phyloP scores from a whole-genome alignment of 2,113 vertebrate genomes.

The Cyprinodon brontotheroides region DNA sequence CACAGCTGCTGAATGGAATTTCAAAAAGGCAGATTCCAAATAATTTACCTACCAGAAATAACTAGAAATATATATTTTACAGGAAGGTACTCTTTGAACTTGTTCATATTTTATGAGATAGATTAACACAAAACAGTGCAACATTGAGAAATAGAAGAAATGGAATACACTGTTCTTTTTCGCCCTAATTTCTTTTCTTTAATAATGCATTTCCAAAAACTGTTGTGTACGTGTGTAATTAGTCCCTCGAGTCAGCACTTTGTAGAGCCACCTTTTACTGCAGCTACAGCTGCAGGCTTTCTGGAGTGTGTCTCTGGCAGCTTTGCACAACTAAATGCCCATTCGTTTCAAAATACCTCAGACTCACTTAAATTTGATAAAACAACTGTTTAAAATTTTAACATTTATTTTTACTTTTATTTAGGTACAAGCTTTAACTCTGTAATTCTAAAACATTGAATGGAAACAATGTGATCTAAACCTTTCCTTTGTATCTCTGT shows the following conservation, averaged over 20 bases:
- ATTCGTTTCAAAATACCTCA: not conserved
- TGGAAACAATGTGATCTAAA: too few relatives aligned
- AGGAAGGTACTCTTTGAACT: not conserved
- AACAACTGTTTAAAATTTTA: too few relatives aligned
- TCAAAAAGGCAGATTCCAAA: not conserved
- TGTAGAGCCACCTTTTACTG: not conserved
- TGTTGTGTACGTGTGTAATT: not conserved
- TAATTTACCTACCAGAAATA: not conserved
- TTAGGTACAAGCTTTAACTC: not conserved
- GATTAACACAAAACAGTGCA: not conserved
- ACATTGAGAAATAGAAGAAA: not conserved
- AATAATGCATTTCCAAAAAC: not conserved
- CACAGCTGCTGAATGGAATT: slow-evolving; percentile 35
- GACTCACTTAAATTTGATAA: not conserved
- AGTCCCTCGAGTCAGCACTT: not conserved
- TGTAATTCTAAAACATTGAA: not conserved
- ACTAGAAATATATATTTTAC: too few relatives aligned
- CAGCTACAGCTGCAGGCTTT: not conserved
- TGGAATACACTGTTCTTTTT: not conserved
- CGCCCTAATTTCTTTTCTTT: not conserved
- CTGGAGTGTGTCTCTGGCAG: not conserved
- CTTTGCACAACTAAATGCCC: not conserved
- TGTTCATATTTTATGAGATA: not conserved
- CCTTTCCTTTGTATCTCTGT: too few relatives aligned
- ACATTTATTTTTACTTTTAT: too few relatives aligned